These are phyloP conservation scores for Ephestia elutella DNA, from an alignment of 1,140 invertebrate species.

Conservation along the genomic window DNA sequence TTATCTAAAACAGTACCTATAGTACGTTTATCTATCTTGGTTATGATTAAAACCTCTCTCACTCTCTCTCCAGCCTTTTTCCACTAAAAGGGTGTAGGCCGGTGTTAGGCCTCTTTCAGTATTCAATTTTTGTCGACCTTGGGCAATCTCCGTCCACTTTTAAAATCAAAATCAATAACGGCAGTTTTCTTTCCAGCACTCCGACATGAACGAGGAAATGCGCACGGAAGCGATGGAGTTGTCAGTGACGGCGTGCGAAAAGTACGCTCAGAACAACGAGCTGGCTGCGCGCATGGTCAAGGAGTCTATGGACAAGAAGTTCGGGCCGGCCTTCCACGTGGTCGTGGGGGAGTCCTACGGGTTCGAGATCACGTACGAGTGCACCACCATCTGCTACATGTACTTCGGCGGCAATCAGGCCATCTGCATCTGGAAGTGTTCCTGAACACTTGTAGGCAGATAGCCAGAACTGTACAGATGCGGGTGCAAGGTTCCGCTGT, in stretches of 20 bases:
- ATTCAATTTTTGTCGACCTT: no score
- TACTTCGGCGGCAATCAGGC: conserved; percentile 94
- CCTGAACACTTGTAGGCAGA: conserved; percentile 44
- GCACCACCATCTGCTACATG: conserved; percentile 91
- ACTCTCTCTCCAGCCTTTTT: no score
- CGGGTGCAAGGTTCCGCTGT: background rate
- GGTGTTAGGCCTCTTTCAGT: no score
- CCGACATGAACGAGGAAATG: conserved; percentile 95
- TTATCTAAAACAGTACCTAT: no score
- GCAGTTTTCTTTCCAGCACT: conserved; percentile 73
- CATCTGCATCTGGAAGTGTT: conserved; percentile 94
- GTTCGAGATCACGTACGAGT: conserved; percentile 94
- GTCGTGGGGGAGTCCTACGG: conserved; percentile 95
- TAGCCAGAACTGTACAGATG: background rate
- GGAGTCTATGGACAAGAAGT: conserved; percentile 95
- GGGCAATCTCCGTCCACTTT: no score
- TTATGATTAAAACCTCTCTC: no score
- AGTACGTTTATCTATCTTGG: no score
- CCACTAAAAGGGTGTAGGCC: no score
- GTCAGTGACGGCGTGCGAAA: conserved; percentile 93
- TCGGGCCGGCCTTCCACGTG: conserved; percentile 93
- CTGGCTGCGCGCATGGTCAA: conserved; percentile 90
- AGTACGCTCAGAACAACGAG: conserved; percentile 85
- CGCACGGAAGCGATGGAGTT: conserved; percentile 90
- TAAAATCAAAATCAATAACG: no score